A percentile compares a stretch with the other conserved stretches of the same genome.
Conservation (phyloP, 2,797 vertebrate genomes). For the Kryptopterus vitreolus region DNA sequence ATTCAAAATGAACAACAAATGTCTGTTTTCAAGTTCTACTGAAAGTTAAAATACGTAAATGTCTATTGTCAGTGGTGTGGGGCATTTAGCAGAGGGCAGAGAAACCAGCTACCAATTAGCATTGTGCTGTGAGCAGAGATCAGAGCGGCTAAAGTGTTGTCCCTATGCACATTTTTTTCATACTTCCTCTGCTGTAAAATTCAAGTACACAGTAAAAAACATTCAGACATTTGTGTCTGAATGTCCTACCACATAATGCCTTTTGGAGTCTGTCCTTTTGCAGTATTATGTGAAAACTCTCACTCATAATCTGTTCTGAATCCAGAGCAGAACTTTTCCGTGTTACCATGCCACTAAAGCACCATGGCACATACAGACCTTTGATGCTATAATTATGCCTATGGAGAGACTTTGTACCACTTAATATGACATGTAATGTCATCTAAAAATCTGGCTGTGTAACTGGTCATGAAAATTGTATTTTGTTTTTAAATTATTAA, state of each 20-base stretch:
- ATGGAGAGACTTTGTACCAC: neutral
- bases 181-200: neutral
- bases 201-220: neutral
- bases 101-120: conserved; percentile 61
- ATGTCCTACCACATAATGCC: neutral
- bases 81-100: conserved; percentile 65
- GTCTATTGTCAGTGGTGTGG: conserved; percentile 50
- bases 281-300: neutral
- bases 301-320: neutral
- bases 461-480: neutral
- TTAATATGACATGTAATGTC: neutral
- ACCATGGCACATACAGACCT: neutral
- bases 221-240: neutral
- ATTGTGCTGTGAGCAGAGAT: conserved; percentile 59
- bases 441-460: neutral
- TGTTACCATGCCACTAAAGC: neutral
- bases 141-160: neutral
- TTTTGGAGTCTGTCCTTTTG: neutral
- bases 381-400: neutral
- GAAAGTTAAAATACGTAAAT: conserved; percentile 18
- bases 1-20: conserved; percentile 3
- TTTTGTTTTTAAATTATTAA: neutral
- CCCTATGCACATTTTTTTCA: neutral
- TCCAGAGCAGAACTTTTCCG: neutral
- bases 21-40: neutral